Percentiles rank a stretch among this genome's conserved stretches.
phyloP scores from a whole-genome alignment of 2,113 vertebrate species.

The Ondatra zibethicus region DNA sequence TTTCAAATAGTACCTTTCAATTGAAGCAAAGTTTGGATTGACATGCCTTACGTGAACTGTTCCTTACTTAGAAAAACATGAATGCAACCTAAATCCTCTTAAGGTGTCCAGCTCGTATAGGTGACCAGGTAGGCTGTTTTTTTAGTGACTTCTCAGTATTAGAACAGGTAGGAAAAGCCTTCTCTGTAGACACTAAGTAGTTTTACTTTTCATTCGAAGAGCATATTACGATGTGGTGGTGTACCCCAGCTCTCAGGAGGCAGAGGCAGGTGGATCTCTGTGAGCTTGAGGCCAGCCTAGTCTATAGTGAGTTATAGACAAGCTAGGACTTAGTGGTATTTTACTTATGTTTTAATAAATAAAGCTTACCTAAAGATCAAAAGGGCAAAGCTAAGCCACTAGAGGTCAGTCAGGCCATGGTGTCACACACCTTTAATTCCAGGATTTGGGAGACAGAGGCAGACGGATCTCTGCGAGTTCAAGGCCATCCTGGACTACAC shows the following conservation, averaged over 20 bases:
- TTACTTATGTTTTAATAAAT: too few relatives aligned
- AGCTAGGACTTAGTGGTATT: not conserved
- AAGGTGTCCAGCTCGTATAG: not conserved
- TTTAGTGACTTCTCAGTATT: conserved; percentile 47
- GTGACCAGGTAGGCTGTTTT: not conserved
- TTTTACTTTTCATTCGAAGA: conserved; percentile 55
- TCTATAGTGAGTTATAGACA: not conserved
- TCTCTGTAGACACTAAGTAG: conserved; percentile 20
- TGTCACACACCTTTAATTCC: too few relatives aligned
- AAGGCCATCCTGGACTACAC: too few relatives aligned
- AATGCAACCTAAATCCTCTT: conserved; percentile 48
- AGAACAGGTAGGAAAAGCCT: not conserved
- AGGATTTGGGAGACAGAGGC: too few relatives aligned
- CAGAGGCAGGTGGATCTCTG: not conserved
- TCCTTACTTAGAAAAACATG: conserved; percentile 23
- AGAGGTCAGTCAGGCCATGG: too few relatives aligned
- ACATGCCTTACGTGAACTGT: not conserved
- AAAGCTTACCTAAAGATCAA: too few relatives aligned
- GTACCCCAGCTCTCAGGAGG: not conserved
- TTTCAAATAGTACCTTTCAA: conserved; percentile 55
- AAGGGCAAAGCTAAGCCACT: too few relatives aligned
- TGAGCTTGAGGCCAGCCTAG: not conserved
- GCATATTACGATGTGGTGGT: not conserved
- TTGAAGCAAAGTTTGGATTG: conserved; percentile 35
- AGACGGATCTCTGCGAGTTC: too few relatives aligned